These are phyloP conservation scores for Helogale parvula DNA, from an alignment of 2,113 vertebrate species.

Conservation along the genomic window DNA sequence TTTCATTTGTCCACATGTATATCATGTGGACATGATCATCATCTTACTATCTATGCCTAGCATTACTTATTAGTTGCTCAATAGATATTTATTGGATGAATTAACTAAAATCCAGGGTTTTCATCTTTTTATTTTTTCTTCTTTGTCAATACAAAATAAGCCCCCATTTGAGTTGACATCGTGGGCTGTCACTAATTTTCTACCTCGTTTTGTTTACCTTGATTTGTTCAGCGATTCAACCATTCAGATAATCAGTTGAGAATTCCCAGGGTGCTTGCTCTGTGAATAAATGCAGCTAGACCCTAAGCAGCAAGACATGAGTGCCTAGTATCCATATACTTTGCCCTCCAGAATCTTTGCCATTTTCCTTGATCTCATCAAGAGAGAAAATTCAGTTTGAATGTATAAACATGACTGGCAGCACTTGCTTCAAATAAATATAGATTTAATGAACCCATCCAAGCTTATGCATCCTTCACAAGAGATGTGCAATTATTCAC, in stretches of 20 bases:
- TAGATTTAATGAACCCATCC: neutral
- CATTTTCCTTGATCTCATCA: neutral
- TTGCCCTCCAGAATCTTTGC: neutral
- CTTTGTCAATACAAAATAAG: neutral
- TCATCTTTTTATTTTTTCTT: neutral
- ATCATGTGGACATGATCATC: no score
- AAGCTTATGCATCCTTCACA: neutral
- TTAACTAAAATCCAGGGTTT: neutral
- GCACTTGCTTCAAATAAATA: neutral
- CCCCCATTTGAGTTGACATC: neutral
- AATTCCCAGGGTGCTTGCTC: neutral
- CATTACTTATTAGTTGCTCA: neutral
- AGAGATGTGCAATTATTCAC: neutral
- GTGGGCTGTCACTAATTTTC: neutral
- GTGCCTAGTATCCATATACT: no score
- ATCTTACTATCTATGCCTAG: neutral
- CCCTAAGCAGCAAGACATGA: neutral
- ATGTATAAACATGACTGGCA: neutral
- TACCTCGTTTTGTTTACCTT: neutral
- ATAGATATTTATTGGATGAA: neutral
- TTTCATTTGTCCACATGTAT: neutral
- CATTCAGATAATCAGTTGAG: neutral
- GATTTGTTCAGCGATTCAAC: neutral
- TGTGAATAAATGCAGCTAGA: neutral
- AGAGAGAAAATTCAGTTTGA: neutral